Evolutionary conservation across 35 echinoderm and acorn worm species (phyloP), one percentile per base, ranked within the genome.

Genomic region (Apostichopus californicus): DNA sequence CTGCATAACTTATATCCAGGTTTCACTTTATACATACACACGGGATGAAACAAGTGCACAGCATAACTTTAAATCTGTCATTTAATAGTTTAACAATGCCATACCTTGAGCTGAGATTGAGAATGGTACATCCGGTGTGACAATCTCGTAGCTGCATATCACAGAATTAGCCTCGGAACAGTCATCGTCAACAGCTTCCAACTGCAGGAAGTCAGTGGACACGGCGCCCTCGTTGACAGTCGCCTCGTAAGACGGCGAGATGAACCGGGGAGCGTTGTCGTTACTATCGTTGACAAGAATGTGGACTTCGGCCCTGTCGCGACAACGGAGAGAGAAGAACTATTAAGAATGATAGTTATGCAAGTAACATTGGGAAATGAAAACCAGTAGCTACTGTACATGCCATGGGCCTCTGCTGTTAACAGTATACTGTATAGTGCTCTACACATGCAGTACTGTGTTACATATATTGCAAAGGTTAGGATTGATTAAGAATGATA

Each of bases 221-320:
- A 94, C 20, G 5, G 71, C 84, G 25, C 97, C 97, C 89, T 99
- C 97, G 17, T 93, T 85, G 61, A 99, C 92, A 1, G 87, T 94
- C 0, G 83, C 94, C 68, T 96, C 90, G 52, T 99, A 99, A 56
- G 91, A 90, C 9, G 52, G 93, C 21, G 94, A 88, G 15, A 65
- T 75, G 93, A 99, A 99, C 86, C 83, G 88, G 13, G 97, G 97
- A 55, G 88, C 88, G 90, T 96, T 96, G 83, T 99, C 95, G 77
- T 99, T 99, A 34, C 91, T 89, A 64, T 99, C 97, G 5, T 92
- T 94, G 81, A 99, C 87, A 54, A 96, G 93, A 55, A 99, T 96
- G 90, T 99, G 97, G 23, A 99, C 97, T 93, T 93, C 60, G 20
- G 95, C 90, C 72, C 97, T 99, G 91, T 60, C 71, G 7, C 71